Evolutionary conservation across 2,113 vertebrate genomes (phyloP), one percentile per base, ranked within the genome.

Genomic region (Verasper variegatus): DNA sequence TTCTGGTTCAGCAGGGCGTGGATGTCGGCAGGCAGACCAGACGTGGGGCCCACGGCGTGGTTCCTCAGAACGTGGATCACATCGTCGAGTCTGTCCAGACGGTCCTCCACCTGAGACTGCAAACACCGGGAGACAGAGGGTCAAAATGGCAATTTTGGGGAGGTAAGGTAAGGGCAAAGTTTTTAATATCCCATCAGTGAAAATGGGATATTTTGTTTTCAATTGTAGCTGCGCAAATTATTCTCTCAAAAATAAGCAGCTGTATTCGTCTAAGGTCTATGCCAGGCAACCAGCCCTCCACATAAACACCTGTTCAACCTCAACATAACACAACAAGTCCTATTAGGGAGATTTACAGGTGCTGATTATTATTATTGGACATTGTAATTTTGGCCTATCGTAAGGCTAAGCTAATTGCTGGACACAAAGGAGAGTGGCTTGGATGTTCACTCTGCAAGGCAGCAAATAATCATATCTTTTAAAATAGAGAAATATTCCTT

Each of bases 21-120:
- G 83, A 98, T 95, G 20, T 98, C 97, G 73, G 89, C 86, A 47
- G 95, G 92, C 21, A 97, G 93, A 88, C 94, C 93, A 1, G 95
- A 93, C 0, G 95, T 96, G 83, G 97, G 96, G 77, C 97, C 97
- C 78, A 99, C 98, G 0, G 97, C 98, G 27, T 99, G 97, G 87
- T 97, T 99, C 83, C 97, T 94, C 63, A 99, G 93, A 5, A 99
- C 96, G 8, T 99, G 96, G 88, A 99, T 99, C 78, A 97, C 98
- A 77, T 99, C 98, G 24, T 99, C 98, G 1, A 99, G 93, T 51
- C 98, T 93, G 94, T 99, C 97, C 93, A 99, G 84, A 71, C 97
- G 96, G 89, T 99, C 97, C 86, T 99, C 97, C 95, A 98, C 97
- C 73, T 97, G 95, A 87, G 96, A 97, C 91, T 97, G 94, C 90